Evolutionary conservation across 2,113 vertebrate species (phyloP).

Genomic region (Vulpes vulpes): DNA sequence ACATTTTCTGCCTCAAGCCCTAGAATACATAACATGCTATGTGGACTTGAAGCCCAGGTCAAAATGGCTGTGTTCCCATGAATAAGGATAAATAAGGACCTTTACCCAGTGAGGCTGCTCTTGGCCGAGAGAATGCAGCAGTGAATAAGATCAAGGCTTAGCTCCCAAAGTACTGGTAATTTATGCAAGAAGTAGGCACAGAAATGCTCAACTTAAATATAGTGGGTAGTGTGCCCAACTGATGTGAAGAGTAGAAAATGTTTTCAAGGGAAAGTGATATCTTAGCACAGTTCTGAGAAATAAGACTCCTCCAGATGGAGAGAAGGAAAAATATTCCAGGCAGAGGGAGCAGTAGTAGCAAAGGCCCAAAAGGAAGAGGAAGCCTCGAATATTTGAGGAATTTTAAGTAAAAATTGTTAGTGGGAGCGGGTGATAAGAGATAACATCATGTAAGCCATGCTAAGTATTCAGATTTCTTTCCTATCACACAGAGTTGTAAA

Average conservation of each 20-base stretch:
- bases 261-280: background rate
- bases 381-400: background rate
- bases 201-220: background rate
- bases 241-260: background rate
- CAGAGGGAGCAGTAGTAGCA: background rate
- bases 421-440: background rate
- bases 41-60: background rate
- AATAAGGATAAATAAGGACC: fast-evolving
- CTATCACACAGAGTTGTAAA: background rate
- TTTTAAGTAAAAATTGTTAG: background rate
- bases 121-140: background rate
- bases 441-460: background rate
- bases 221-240: fast-evolving
- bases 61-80: fast-evolving
- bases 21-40: fast-evolving
- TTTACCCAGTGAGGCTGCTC: background rate
- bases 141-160: fast-evolving
- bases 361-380: background rate
- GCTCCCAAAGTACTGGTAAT: background rate
- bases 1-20: background rate
- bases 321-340: background rate
- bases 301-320: background rate
- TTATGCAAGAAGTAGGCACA: background rate
- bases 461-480: background rate
- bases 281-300: background rate